Base-by-base conservation (phyloP, 2,888 invertebrate genomes). In the Tipula vernalis region DNA sequence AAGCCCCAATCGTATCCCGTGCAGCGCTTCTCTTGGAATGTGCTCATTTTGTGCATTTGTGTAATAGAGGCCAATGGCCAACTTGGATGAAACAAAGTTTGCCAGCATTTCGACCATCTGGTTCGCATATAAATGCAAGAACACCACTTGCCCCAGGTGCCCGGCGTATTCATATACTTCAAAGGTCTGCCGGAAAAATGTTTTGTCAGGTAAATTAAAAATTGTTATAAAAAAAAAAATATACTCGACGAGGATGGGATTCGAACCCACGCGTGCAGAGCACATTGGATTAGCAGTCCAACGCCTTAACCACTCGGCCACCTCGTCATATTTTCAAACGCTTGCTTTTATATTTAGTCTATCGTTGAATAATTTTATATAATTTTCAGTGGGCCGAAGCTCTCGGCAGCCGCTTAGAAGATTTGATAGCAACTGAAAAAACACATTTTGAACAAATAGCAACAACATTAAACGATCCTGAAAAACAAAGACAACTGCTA, bases 11-110 rank as follows among this genome's bases (percentile, higher is more conserved):
- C 0, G 96, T 99, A 0, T 95, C 98, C 0, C 93, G 99, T 90
- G 99, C 99, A 3, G 95, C 97, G 0, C 94, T 99, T 87, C 92
- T 99, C 6, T 91, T 99, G 87, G 99, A 99, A 91, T 99, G 99
- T 91, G 96, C 98, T 0, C 96, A 98, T 91, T 96, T 99, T 89
- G 99, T 99, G 1, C 98, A 99, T 90, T 95, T 97, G 88, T 99
- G 99, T 91, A 99, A 99, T 91, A 97, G 97, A 90, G 99, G 99
- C 0, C 98, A 98, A 89, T 99, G 99, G 99, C 99, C 99, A 0
- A 95, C 96, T 87, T 99, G 99, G 99, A 96, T 99, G 94, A 98
- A 98, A 91, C 94, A 97, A 8, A 96, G 96, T 90, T 93, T 95
- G 88, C 94, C 95, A 6, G 94, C 95, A 90, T 95, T 95, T 90